These are phyloP conservation scores for Drosophila quadrilineata DNA, from an alignment of 1,140 invertebrate species.

Conservation along the genomic window DNA sequence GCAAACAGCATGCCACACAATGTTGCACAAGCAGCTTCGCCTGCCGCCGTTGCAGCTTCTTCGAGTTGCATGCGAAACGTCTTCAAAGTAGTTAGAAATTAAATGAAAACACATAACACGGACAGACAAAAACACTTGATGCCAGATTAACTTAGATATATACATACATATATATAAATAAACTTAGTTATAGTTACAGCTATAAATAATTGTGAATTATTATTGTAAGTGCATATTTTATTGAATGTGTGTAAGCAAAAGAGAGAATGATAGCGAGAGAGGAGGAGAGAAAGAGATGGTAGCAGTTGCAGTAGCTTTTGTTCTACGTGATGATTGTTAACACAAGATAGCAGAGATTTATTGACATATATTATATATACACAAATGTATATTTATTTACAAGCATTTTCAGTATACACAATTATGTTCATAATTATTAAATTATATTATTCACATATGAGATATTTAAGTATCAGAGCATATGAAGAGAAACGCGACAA, in stretches of 20 bases:
- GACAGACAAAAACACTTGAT: too few species aligned
- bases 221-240: slow-evolving; percentile 71
- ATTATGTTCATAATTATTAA: slow-evolving; percentile 27
- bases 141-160: slow-evolving; percentile 21
- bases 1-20: slow-evolving; percentile 5
- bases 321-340: slow-evolving; percentile 77
- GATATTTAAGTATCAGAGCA: slow-evolving; percentile 12
- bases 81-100: slow-evolving; percentile 65
- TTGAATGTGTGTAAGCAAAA: slow-evolving; percentile 55
- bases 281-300: not conserved
- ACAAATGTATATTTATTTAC: slow-evolving; percentile 64
- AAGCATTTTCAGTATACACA: slow-evolving; percentile 36
- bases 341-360: slow-evolving; percentile 29
- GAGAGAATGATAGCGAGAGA: not conserved
- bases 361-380: not conserved
- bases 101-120: slow-evolving; percentile 33
- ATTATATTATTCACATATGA: not conserved
- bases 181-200: too few species aligned
- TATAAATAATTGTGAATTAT: slow-evolving; percentile 67
- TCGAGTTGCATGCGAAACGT: not conserved
- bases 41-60: not conserved
- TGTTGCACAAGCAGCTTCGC: not conserved
- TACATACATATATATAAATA: slow-evolving; percentile 21
- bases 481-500: too few species aligned
- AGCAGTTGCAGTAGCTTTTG: slow-evolving; percentile 46